A percentile compares a stretch with the other conserved stretches of the same genome.
Evolutionary conservation across 2,888 invertebrate genomes (phyloP).

Genomic region (Camponotus fellah): DNA sequence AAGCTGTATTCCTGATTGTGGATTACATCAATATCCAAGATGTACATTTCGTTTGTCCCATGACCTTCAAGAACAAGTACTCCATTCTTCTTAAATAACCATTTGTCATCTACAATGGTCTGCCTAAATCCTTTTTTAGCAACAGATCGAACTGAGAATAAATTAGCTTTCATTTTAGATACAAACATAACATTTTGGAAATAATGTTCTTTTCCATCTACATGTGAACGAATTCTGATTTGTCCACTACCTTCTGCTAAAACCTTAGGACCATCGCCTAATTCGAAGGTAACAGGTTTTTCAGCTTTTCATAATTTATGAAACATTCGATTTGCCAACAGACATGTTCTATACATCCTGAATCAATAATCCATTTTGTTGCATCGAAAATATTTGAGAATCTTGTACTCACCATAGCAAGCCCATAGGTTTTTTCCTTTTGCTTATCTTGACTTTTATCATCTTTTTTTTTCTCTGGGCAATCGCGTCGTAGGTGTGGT

Average conservation of each 20-base stretch:
- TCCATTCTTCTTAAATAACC: slow-evolving; percentile 33
- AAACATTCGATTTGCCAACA: slow-evolving; percentile 54
- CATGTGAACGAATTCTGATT: slow-evolving; percentile 42
- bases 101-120: slow-evolving; percentile 12
- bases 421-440: slow-evolving; percentile 4
- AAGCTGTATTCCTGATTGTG: not conserved
- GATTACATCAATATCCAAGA: slow-evolving; percentile 33
- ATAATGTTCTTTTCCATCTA: slow-evolving; percentile 53
- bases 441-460: not conserved
- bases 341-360: slow-evolving; percentile 57
- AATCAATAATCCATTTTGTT: slow-evolving; percentile 50
- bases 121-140: slow-evolving; percentile 57
- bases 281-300: slow-evolving; percentile 31
- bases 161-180: slow-evolving; percentile 56
- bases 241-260: slow-evolving; percentile 42
- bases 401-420: slow-evolving; percentile 43
- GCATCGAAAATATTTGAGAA: not conserved
- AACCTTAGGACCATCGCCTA: slow-evolving; percentile 51
- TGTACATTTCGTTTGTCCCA: slow-evolving; percentile 23
- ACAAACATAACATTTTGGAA: slow-evolving; percentile 51
- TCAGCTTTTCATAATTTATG: slow-evolving; percentile 37
- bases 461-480: not conserved
- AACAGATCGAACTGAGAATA: slow-evolving; percentile 50
- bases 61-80: not conserved
- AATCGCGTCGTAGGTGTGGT: slow-evolving; percentile 39